These are phyloP conservation scores for Fragum fragum DNA, from an alignment of 2,888 invertebrate genomes.

Conservation along the genomic window DNA sequence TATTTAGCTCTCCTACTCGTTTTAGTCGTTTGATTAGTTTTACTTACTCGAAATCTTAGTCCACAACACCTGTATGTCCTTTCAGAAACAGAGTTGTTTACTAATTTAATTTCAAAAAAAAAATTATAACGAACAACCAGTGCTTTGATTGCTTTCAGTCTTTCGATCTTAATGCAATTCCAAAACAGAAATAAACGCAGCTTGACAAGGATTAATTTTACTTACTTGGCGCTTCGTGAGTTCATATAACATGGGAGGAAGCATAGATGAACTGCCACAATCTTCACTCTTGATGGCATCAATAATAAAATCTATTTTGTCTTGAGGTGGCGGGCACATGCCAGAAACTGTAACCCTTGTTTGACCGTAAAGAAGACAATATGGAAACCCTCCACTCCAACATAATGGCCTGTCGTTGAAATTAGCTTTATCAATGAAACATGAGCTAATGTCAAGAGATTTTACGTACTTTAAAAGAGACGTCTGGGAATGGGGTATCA, in stretches of 20 bases:
- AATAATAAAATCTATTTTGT: constrained; percentile 19
- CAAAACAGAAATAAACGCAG: too few species aligned
- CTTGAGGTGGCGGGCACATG: background rate
- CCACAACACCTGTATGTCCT: too few species aligned
- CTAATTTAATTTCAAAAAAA: too few species aligned
- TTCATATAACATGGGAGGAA: background rate
- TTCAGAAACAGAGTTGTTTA: too few species aligned
- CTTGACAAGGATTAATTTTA: too few species aligned
- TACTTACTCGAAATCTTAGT: too few species aligned
- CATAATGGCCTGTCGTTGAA: constrained; percentile 41
- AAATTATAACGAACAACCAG: too few species aligned
- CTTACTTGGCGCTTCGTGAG: background rate
- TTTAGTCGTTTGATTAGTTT: too few species aligned
- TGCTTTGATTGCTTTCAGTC: too few species aligned
- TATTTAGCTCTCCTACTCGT: too few species aligned
- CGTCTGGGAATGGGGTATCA: constrained; percentile 10
- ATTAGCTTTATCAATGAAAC: background rate
- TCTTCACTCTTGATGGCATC: constrained; percentile 26
- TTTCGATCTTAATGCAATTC: too few species aligned
- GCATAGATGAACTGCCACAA: background rate
- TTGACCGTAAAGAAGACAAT: constrained; percentile 29
- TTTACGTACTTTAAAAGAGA: background rate
- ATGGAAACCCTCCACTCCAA: constrained; percentile 49
- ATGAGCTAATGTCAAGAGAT: background rate
- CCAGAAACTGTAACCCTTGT: constrained; percentile 34